phyloP scores from a whole-genome alignment of 2,797 vertebrate species.

The Amniataba percoides region DNA sequence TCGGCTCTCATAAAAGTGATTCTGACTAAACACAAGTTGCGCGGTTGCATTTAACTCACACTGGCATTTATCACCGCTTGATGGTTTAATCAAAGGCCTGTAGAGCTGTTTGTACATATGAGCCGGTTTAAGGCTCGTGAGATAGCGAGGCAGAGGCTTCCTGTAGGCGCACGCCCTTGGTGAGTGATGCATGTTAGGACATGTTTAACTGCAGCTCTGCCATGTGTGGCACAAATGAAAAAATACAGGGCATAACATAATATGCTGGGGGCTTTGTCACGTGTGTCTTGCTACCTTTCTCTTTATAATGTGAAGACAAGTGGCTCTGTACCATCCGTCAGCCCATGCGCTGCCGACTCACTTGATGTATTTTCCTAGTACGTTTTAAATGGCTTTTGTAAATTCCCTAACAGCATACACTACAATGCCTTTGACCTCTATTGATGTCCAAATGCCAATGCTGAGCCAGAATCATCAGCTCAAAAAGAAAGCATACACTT shows the following conservation, averaged over 20 bases:
- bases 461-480: constrained; percentile 5
- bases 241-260: neutral
- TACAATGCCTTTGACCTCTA: constrained; percentile 21
- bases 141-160: constrained; percentile 10
- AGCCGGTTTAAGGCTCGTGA: constrained; percentile 15
- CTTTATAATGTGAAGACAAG: constrained; percentile 7
- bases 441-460: constrained; percentile 26
- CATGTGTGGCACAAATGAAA: neutral
- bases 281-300: neutral
- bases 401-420: constrained; percentile 13
- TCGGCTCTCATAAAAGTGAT: constrained; percentile 13
- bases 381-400: constrained; percentile 23
- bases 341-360: neutral
- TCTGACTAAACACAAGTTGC: neutral
- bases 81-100: constrained; percentile 1
- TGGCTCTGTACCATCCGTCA: neutral
- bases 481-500: neutral
- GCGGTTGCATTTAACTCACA: neutral
- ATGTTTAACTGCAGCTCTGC: neutral
- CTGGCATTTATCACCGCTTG: neutral
- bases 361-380: constrained; percentile 7
- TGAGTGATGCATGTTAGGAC: neutral
- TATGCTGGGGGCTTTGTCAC: neutral
- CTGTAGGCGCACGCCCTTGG: neutral
- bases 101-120: constrained; percentile 6